Conservation (phyloP, 2,888 invertebrate genomes). For the Athalia cordata region DNA sequence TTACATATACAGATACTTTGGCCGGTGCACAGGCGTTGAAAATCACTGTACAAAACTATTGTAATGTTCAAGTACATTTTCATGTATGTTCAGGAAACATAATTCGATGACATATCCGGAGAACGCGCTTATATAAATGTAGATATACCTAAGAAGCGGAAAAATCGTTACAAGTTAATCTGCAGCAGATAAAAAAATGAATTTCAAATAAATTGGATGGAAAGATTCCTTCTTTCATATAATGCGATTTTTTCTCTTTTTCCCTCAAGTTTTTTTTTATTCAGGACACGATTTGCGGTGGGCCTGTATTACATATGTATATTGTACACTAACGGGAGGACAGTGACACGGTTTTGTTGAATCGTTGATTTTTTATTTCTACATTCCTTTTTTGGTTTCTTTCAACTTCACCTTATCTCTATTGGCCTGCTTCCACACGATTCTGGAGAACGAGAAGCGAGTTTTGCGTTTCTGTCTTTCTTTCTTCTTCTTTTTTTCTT, state of each 20-base stretch:
- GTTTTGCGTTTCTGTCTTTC: not conserved
- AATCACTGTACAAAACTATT: too few species aligned
- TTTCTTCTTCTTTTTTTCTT: constrained; percentile 4
- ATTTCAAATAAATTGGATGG: too few species aligned
- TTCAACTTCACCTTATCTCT: constrained; percentile 12
- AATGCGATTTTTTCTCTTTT: not conserved
- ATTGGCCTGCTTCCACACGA: constrained; percentile 9
- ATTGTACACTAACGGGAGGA: constrained; percentile 3
- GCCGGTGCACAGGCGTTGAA: too few species aligned
- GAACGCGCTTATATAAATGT: too few species aligned
- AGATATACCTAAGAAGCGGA: too few species aligned
- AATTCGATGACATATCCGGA: too few species aligned
- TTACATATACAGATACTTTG: too few species aligned
- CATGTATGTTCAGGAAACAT: too few species aligned
- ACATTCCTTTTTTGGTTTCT: not conserved
- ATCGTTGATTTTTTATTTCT: constrained; percentile 22
- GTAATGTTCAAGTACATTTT: too few species aligned
- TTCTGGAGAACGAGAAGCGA: too few species aligned
- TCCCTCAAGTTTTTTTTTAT: constrained; percentile 4
- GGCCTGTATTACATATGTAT: not conserved
- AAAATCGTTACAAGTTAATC: too few species aligned
- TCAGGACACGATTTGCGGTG: constrained; percentile 27
- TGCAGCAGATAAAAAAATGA: not conserved
- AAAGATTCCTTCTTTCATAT: not conserved
- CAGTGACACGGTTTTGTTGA: constrained; percentile 33